A percentile compares a stretch with the other conserved stretches of the same genome.
phyloP scores from a whole-genome alignment of 2,113 vertebrate genomes.

The Bathybates hornii region DNA sequence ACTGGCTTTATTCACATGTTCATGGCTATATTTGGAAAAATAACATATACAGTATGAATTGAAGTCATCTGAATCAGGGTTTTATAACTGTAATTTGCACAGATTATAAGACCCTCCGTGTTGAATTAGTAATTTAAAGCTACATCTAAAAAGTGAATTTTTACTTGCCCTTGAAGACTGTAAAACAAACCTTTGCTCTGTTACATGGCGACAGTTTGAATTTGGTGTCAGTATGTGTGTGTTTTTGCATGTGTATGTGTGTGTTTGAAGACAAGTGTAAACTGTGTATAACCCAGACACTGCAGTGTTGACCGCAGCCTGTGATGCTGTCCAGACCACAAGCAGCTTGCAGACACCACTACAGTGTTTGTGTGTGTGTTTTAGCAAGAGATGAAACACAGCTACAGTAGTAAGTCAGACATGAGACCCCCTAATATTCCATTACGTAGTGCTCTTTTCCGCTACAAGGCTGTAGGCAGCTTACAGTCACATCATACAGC shows the following conservation, averaged over 20 bases:
- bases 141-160: neutral
- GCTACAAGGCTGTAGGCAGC: slow-evolving; percentile 53
- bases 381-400: slow-evolving; percentile 57
- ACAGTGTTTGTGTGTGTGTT: slow-evolving; percentile 37
- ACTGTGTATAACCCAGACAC: slow-evolving; percentile 59
- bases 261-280: slow-evolving; percentile 54
- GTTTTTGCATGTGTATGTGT: neutral
- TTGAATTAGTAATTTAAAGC: neutral
- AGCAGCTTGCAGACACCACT: slow-evolving; percentile 49
- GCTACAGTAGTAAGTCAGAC: slow-evolving; percentile 67
- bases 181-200: slow-evolving; percentile 1
- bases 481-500: slow-evolving; percentile 35
- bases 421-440: slow-evolving; percentile 72
- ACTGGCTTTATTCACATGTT: neutral
- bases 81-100: neutral
- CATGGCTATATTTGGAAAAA: neutral
- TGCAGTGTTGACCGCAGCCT: slow-evolving; percentile 47
- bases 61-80: neutral
- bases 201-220: neutral
- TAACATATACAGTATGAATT: neutral
- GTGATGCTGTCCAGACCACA: slow-evolving; percentile 65
- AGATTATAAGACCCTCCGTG: neutral
- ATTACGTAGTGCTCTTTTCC: slow-evolving; percentile 68
- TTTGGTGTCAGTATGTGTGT: slow-evolving; percentile 2
- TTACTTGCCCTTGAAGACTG: neutral